Conservation (phyloP, 1,140 invertebrate species). For the Tribolium castaneum region DNA sequence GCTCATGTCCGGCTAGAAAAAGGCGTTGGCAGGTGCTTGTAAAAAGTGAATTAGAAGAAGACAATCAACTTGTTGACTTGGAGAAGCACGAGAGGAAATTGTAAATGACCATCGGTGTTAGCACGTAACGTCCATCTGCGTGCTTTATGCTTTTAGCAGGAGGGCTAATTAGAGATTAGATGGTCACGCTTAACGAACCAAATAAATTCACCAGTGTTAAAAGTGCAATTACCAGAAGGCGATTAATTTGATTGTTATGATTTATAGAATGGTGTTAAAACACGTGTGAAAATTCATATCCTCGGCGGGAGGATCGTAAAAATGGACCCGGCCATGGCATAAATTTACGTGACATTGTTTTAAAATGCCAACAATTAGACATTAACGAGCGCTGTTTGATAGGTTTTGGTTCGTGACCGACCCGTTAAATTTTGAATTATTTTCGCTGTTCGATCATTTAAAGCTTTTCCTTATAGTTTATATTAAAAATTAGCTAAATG, state of each 20-base stretch:
- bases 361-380: constrained; percentile 21
- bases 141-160: constrained; percentile 33
- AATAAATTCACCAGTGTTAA: constrained; percentile 44
- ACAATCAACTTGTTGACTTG: constrained; percentile 22
- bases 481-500: neutral
- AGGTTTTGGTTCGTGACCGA: neutral
- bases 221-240: constrained; percentile 38
- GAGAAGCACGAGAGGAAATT: constrained; percentile 22
- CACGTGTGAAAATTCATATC: constrained; percentile 31
- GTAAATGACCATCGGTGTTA: constrained; percentile 28
- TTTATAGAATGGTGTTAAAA: constrained; percentile 36
- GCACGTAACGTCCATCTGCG: constrained; percentile 34
- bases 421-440: constrained; percentile 24
- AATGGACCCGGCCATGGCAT: neutral
- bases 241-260: constrained; percentile 39
- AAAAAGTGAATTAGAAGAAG: neutral
- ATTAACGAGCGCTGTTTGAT: constrained; percentile 9
- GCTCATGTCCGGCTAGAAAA: neutral
- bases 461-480: neutral
- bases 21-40: neutral
- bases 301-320: constrained; percentile 25
- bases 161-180: constrained; percentile 47
- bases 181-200: constrained; percentile 47
- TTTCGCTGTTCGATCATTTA: neutral
- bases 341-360: constrained; percentile 18